Base-by-base conservation (phyloP, 2,797 vertebrate species). In the Neosilurus hyrtlii region DNA sequence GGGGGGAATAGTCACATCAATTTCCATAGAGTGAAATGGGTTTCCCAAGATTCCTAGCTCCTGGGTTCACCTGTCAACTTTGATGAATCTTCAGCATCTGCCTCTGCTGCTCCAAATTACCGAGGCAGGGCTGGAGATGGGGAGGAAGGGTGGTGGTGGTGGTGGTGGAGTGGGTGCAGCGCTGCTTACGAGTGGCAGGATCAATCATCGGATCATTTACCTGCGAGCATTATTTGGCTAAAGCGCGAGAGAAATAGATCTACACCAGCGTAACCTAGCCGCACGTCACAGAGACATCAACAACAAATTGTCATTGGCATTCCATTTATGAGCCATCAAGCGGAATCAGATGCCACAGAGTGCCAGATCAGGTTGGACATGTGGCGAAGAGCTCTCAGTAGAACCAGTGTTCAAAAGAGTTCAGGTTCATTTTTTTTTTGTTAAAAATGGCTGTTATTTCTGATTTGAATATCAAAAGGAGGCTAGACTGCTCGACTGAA, bases 391-490 rank as follows among this genome's bases (percentile, higher is more conserved):
- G 95, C 95, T 95, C 94, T 94, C 95, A 95, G 96, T 94, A 95
- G 94, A 80, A 93, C 92, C 91, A 88, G 94, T 91, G 92, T 93
- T 95, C 93, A 94, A 94, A 95, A 94, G 94, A 93, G 92, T 73
- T 94, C 92, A 92, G 94, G 95, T 96, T 95, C 95, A 92, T 61
- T 1, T 26, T 78, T 51, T 70, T 67, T 59, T 76, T n/a, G n/a
- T 26, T 9, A 26, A 14, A 16, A n/a, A 22, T 22, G 82, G 92
- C 92, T 94, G 94, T 94, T 95, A 94, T 96, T 96, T 96, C 96
- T 94, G 91, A 97, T 99, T 97, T 98, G 95, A 98, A 98, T 98
- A 98, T 98, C 97, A 98, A 98, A 99, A 96, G 8, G 94, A 93
- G 94, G 92, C 91, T 92, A 92, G 91, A 94, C 95, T 93, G 92